Conservation (phyloP, 1,140 invertebrate species). For the Aphelenchoides fujianensis region DNA sequence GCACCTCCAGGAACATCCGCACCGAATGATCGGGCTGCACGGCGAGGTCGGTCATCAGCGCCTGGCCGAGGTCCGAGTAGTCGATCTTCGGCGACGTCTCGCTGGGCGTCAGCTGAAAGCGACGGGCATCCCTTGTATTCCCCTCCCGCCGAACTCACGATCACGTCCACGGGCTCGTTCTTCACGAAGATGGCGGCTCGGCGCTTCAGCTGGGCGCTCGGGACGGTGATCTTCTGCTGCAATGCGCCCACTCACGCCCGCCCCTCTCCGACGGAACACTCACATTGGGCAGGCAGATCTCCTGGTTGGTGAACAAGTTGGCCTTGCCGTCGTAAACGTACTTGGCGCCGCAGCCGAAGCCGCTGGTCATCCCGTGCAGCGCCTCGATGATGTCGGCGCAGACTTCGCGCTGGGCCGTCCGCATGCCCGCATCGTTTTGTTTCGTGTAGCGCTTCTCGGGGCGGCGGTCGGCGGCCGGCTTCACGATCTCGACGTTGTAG, state of each 20-base stretch:
- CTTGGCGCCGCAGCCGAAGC: neutral
- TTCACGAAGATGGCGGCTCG: neutral
- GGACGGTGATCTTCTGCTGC: neutral
- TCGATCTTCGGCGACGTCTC: slow-evolving; percentile 8
- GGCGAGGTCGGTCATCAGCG: neutral
- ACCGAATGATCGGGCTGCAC: slow-evolving; percentile 2
- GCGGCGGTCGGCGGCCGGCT: too few species aligned
- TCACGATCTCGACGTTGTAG: too few species aligned
- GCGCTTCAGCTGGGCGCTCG: neutral
- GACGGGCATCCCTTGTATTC: too few species aligned
- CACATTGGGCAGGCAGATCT: neutral
- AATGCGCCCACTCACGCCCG: neutral
- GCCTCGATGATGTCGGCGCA: neutral
- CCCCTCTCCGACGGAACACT: too few species aligned
- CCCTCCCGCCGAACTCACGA: too few species aligned
- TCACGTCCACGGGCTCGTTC: neutral
- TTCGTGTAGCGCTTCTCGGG: too few species aligned
- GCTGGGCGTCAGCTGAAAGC: slow-evolving; percentile 22
- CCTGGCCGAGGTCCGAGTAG: slow-evolving; percentile 12
- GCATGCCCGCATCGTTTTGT: too few species aligned
- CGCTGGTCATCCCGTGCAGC: neutral
- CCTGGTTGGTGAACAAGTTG: neutral
- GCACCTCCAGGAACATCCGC: slow-evolving; percentile 17
- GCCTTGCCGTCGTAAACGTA: slow-evolving; percentile 4
- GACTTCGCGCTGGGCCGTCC: slow-evolving; percentile 74